Conservation (phyloP, 2,888 invertebrate species). For the Thereva nobilitata region DNA sequence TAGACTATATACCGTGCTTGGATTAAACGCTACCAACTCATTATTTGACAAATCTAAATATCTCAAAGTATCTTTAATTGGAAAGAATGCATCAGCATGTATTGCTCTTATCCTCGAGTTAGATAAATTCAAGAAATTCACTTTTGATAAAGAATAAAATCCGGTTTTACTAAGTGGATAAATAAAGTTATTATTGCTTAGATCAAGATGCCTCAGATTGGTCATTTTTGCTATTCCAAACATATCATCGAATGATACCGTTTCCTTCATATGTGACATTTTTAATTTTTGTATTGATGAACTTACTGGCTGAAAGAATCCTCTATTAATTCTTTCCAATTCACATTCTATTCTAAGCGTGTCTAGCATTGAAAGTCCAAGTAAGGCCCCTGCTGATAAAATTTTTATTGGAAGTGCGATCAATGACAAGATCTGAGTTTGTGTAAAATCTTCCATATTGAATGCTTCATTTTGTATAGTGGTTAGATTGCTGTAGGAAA, state of each 20-base stretch:
- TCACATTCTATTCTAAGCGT: constrained; percentile 47
- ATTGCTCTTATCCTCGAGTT: constrained; percentile 47
- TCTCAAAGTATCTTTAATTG: constrained; percentile 44
- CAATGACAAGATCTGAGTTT: constrained; percentile 45
- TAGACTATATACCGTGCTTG: constrained; percentile 41
- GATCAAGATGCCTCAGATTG: constrained; percentile 47
- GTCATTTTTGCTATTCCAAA: constrained; percentile 48
- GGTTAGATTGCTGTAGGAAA: constrained; percentile 44
- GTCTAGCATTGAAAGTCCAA: constrained; percentile 48
- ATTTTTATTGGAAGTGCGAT: constrained; percentile 42
- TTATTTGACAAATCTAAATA: constrained; percentile 50
- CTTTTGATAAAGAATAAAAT: constrained; percentile 47
- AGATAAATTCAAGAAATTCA: constrained; percentile 47
- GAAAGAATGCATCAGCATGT: constrained; percentile 47
- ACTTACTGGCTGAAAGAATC: constrained; percentile 52
- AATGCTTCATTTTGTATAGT: constrained; percentile 49
- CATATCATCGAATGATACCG: constrained; percentile 43
- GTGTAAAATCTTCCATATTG: constrained; percentile 47
- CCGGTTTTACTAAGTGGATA: constrained; percentile 45
- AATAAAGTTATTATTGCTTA: constrained; percentile 48
- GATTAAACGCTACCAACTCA: constrained; percentile 45
- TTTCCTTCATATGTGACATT: constrained; percentile 45
- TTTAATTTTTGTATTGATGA: constrained; percentile 46
- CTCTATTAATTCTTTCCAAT: constrained; percentile 44
- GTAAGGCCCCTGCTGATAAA: constrained; percentile 47